Evolutionary conservation across 2,797 vertebrate species (phyloP), one percentile per base, ranked within the genome.

Genomic region (Gymnopithys bicolor): DNA sequence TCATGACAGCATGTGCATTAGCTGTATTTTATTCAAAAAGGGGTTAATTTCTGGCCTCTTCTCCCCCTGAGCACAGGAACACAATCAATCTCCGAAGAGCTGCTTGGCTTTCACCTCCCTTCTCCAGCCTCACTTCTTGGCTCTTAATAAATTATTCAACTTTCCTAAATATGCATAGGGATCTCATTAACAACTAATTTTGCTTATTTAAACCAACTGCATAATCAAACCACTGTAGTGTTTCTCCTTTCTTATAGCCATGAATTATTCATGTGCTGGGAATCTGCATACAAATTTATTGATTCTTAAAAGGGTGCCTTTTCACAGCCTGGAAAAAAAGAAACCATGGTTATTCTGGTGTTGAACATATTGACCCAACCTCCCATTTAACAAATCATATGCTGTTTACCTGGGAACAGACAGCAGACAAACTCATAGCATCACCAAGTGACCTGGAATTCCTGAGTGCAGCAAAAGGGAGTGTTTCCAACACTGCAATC

Each of bases 121-220:
- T 78, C 78, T 93, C 87, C 90, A 93, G 52, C 63, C 48, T 7
- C 70, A 89, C 88, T 93, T 95, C 92, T 92, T 84, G 84, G 84
- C 81, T 94, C 81, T 83, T 95, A 91, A 95, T 96, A 96, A 93
- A 97, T 97, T 95, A 97, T 95, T 96, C 96, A 96, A 89, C 81
- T 80, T 97, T 90, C 86, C 94, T 96, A 97, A 97, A 97, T 97
- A 96, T 97, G 93, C 96, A 96, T 88, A 91, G 94, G 95, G 94
- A 91, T 92, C 92, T 97, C 96, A 97, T 97, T 97, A 97, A 96
- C 96, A 96, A 91, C 95, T 96, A 92, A 96, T 96, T 97, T 93
- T 97, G 92, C 95, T 97, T 96, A 95, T 97, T 97, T 97, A 97
- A 97, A 96, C 96, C 95, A 97, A 97, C 88, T 91, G 95, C 90